phyloP scores from a whole-genome alignment of 2,888 invertebrate genomes.

The Dorcus hopei region DNA sequence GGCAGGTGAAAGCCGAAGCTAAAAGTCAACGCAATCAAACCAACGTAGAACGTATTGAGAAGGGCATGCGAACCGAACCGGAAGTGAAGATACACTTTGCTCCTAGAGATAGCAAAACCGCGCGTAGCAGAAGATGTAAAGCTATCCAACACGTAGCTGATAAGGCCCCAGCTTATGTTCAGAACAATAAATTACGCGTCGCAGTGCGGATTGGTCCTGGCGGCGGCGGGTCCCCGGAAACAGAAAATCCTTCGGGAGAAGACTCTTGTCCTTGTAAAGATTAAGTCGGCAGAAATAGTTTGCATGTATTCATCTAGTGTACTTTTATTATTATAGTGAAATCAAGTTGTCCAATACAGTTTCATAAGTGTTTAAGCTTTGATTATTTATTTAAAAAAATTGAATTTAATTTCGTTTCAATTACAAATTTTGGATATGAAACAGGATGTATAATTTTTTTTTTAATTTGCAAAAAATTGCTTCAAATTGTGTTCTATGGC shows the following conservation, averaged over 20 bases:
- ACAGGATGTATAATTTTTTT: too few species aligned
- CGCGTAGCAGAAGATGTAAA: conserved; percentile 2
- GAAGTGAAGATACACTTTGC: conserved; percentile 9
- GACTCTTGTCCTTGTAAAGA: background rate
- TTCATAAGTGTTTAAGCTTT: too few species aligned
- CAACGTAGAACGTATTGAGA: background rate
- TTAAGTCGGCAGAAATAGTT: background rate
- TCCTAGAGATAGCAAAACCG: background rate
- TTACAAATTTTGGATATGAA: too few species aligned
- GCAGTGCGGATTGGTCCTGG: conserved; percentile 8
- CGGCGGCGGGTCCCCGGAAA: background rate
- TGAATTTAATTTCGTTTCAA: too few species aligned
- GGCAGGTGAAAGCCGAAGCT: too few species aligned
- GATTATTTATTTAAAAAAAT: too few species aligned
- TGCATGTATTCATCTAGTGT: background rate
- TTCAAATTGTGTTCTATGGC: too few species aligned
- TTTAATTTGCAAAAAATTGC: too few species aligned
- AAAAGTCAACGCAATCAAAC: too few species aligned
- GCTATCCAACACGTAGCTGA: background rate
- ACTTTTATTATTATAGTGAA: too few species aligned
- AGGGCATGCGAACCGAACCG: conserved; percentile 8
- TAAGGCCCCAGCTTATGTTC: background rate
- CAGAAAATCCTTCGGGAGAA: conserved; percentile 3
- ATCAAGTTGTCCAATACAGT: too few species aligned
- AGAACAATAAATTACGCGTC: conserved; percentile 7